phyloP scores from a whole-genome alignment of 2,888 invertebrate species.

The Chrysolina americana region DNA sequence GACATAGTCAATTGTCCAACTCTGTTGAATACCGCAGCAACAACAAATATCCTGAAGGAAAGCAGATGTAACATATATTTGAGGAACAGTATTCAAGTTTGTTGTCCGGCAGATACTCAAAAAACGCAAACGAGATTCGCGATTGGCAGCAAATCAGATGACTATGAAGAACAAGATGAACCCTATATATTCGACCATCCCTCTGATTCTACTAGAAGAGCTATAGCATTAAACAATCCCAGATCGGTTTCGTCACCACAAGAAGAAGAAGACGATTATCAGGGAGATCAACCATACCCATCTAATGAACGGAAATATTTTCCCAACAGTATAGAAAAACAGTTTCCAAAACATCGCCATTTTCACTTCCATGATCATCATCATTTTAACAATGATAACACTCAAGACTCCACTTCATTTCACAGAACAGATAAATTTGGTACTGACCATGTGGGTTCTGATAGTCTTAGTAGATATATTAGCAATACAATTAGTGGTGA shows the following conservation, averaged over 20 bases:
- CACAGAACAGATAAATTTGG: neutral
- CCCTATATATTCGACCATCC: neutral
- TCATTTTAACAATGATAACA: neutral
- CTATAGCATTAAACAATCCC: neutral
- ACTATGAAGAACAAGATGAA: neutral
- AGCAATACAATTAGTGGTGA: neutral
- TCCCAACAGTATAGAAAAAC: neutral
- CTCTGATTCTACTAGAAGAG: neutral
- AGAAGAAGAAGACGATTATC: neutral
- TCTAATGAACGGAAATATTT: neutral
- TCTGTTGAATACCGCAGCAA: slow-evolving; percentile 38
- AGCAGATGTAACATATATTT: slow-evolving; percentile 14
- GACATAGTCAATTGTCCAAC: slow-evolving; percentile 51
- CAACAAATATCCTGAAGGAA: slow-evolving; percentile 28
- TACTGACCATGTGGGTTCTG: neutral
- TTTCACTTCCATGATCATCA: neutral
- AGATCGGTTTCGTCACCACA: neutral
- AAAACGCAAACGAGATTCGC: neutral
- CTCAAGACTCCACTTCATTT: neutral
- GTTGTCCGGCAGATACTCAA: neutral
- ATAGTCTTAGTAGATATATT: neutral
- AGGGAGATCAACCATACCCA: neutral
- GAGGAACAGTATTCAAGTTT: neutral
- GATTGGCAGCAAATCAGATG: neutral
- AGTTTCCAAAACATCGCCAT: neutral